These are phyloP conservation scores for Enhydra lutris DNA, from an alignment of 2,113 vertebrate species.

Conservation along the genomic window DNA sequence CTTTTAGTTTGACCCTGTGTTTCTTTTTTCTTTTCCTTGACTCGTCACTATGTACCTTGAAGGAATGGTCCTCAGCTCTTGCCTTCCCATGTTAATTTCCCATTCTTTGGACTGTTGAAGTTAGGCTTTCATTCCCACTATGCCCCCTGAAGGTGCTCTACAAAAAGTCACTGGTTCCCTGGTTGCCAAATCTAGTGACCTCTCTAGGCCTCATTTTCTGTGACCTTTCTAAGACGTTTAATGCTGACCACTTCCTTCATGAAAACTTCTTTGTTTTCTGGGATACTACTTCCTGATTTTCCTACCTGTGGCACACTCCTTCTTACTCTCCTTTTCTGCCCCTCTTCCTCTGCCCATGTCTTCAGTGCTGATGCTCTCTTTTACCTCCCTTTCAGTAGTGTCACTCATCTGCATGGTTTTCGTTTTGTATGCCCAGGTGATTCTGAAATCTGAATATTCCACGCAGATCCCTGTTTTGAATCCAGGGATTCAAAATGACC, in stretches of 20 bases:
- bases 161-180: background rate
- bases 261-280: background rate
- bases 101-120: background rate
- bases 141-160: background rate
- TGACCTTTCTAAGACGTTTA: background rate
- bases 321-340: background rate
- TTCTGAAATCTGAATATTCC: background rate
- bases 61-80: background rate
- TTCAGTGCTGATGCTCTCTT: background rate
- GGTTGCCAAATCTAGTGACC: background rate
- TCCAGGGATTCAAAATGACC: background rate
- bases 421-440: background rate
- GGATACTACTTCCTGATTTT: background rate
- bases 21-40: background rate
- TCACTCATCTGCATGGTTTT: background rate
- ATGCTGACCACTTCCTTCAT: background rate
- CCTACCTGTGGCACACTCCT: background rate
- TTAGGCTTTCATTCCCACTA: background rate
- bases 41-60: background rate
- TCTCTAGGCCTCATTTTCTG: background rate
- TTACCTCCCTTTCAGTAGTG: background rate
- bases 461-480: background rate
- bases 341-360: background rate
- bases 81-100: background rate
- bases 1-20: background rate